A percentile compares a stretch with the other conserved stretches of the same genome.
Conservation (phyloP, 1,140 invertebrate genomes). For the Campodea augens region DNA sequence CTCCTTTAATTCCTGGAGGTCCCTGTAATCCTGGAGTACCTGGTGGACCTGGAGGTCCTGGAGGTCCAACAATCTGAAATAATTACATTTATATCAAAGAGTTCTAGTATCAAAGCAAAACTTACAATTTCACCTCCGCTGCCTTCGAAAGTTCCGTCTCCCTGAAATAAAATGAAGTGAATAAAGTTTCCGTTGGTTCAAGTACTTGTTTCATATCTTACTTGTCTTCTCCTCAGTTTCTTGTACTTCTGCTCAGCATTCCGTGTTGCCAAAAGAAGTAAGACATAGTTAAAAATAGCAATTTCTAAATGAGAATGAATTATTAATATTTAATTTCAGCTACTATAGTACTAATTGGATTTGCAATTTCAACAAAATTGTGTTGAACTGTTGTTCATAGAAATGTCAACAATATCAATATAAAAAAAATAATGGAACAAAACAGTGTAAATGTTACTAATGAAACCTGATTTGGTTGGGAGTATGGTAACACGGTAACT, state of each 20-base stretch:
- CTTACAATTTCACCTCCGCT: conserved; percentile 48
- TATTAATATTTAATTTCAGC: neutral
- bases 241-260: too few relatives aligned
- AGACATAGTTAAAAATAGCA: neutral
- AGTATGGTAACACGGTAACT: too few relatives aligned
- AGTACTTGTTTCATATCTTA: neutral
- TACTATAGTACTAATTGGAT: conserved; percentile 1
- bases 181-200: neutral
- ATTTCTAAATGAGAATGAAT: neutral
- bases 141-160: conserved; percentile 52
- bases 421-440: too few relatives aligned
- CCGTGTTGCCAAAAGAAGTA: too few relatives aligned
- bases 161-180: conserved; percentile 29
- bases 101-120: conserved; percentile 10
- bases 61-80: conserved; percentile 44
- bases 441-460: too few relatives aligned
- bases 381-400: too few relatives aligned
- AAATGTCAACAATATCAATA: too few relatives aligned
- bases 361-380: neutral
- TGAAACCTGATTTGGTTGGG: too few relatives aligned
- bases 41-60: conserved; percentile 58
- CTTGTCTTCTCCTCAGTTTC: too few relatives aligned
- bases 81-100: neutral
- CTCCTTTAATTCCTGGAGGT: conserved; percentile 73
- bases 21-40: conserved; percentile 54